Percentiles rank a stretch among this genome's conserved stretches.
Conservation (phyloP, 2,797 vertebrate genomes). For the Nannoperca australis region DNA sequence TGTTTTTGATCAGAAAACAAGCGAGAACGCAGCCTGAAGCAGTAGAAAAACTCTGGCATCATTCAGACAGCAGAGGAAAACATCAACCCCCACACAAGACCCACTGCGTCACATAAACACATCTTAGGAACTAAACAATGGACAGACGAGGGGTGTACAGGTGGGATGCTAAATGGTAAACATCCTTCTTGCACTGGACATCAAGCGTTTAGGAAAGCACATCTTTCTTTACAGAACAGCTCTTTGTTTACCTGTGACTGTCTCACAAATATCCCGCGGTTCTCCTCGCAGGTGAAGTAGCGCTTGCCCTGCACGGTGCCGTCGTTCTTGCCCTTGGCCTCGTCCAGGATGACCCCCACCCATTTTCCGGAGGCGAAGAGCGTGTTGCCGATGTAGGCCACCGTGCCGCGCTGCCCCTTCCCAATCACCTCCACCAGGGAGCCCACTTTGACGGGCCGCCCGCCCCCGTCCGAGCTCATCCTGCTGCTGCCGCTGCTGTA, state of each 20-base stretch:
- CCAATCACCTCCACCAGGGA: constrained; percentile 95
- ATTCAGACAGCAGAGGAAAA: constrained; percentile 26
- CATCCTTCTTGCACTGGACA: neutral
- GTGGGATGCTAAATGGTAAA: neutral
- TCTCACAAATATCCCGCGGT: constrained; percentile 93
- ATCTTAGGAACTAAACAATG: constrained; percentile 13
- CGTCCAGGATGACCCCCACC: constrained; percentile 96
- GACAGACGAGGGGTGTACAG: neutral
- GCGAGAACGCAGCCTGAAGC: constrained; percentile 15
- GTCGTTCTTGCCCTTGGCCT: constrained; percentile 95
- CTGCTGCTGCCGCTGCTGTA: constrained; percentile 88
- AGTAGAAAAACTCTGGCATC: neutral
- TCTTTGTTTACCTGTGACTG: constrained; percentile 90
- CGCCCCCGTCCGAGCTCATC: constrained; percentile 92
- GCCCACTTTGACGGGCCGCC: constrained; percentile 91
- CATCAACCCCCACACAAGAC: constrained; percentile 35
- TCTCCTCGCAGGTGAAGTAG: constrained; percentile 95
- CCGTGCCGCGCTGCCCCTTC: constrained; percentile 92
- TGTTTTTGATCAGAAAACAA: constrained; percentile 29
- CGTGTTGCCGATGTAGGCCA: constrained; percentile 94
- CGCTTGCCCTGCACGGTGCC: constrained; percentile 94
- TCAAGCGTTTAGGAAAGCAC: neutral
- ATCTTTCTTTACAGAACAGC: neutral
- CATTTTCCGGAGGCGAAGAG: constrained; percentile 96
- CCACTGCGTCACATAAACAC: constrained; percentile 33